Evolutionary conservation across 2,113 vertebrate genomes (phyloP).

Genomic region (Todiramphus saurophagus): DNA sequence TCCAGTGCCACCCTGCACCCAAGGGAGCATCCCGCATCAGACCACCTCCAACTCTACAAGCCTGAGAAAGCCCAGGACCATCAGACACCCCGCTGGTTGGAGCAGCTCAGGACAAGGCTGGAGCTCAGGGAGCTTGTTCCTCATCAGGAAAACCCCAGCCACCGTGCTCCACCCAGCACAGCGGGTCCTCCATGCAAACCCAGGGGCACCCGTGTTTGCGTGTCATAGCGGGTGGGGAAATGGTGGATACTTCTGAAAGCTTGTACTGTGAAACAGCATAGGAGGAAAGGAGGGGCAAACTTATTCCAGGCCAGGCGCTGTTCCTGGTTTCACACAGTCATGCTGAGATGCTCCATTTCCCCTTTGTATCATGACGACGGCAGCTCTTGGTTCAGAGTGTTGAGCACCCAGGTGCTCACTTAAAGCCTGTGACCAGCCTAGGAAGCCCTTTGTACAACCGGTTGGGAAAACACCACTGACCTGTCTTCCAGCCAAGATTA

Average conservation of each 20-base stretch:
- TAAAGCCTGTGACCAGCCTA: background rate
- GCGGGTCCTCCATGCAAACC: rapidly evolving
- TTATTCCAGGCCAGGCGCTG: rapidly evolving
- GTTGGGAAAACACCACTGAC: background rate
- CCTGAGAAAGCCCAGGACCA: background rate
- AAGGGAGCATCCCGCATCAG: rapidly evolving
- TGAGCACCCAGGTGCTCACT: background rate
- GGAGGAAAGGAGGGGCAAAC: background rate
- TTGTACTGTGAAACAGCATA: background rate
- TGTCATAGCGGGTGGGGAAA: rapidly evolving
- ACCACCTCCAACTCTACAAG: background rate
- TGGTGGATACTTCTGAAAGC: rapidly evolving
- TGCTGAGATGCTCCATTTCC: rapidly evolving
- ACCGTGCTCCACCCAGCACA: rapidly evolving
- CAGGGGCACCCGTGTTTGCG: rapidly evolving
- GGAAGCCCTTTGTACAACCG: rapidly evolving
- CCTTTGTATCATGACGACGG: rapidly evolving
- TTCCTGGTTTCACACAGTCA: background rate
- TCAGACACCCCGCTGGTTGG: rapidly evolving
- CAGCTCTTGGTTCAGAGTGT: rapidly evolving
- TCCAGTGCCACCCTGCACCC: background rate
- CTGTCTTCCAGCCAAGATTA: background rate
- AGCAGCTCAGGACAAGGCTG: background rate
- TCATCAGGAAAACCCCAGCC: rapidly evolving
- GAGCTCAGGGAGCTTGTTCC: background rate